Evolutionary conservation across 2,797 vertebrate species (phyloP), one percentile per base, ranked within the genome.

Genomic region (Tinamus major): DNA sequence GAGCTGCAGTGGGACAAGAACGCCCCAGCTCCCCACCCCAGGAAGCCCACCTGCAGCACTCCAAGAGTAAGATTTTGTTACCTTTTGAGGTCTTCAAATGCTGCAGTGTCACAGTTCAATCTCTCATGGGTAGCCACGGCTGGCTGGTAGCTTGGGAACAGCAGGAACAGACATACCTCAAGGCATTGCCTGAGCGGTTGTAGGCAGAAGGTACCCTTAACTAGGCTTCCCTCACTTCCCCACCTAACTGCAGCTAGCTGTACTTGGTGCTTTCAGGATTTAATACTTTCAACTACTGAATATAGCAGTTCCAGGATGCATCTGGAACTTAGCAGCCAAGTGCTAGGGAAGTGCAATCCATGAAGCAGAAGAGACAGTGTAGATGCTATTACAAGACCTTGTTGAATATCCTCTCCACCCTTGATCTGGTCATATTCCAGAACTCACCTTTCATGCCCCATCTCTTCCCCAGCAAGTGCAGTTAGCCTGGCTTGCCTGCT

Each of bases 251-350:
- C 56, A 68, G 7, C 11, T 58, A 48, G 3, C 27, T 76, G 59
- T 26, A 6, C 7, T 82, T 20, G 9, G 10, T 29, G 4, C 15
- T 8, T 14, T 46, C 11, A 5, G 21, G 13, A 51, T 51, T 55
- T 27, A 20, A 6, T 8, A 39, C 1, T 37, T 35, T 26, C 27
- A 8, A 14, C 11, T 9, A 4, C n/a, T 64, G 1, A 3, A 6
- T 33, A 9, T 18, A 65, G 55, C 15, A 26, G 49, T 51, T 62
- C 58, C 16, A 4, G 46, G 13, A 41, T 69, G 31, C 39, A 49
- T 3, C 58, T 39, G 8, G 31, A 74, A 20, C 33, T 69, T 8
- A 29, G 65, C 65, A 56, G 51, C 27, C 39, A 24, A 19, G 24
- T 0, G 0, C 39, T 48, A 27, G 13, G 29, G 23, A 23, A 63